Evolutionary conservation across 2,113 vertebrate genomes (phyloP).

Genomic region (Rallus limicola): DNA sequence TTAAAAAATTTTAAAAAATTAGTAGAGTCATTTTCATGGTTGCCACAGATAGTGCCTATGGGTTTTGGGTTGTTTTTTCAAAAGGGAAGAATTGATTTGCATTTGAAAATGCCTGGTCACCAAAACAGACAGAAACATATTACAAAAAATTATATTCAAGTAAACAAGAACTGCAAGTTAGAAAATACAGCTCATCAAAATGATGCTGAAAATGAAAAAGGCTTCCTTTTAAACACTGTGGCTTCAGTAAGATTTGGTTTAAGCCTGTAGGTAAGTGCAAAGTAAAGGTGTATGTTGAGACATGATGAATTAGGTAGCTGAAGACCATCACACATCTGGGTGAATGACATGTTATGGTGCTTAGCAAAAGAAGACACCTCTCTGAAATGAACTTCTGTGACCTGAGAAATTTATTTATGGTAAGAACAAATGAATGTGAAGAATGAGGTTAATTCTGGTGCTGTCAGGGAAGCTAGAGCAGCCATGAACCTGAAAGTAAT

Average conservation of each 20-base stretch:
- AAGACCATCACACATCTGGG: neutral
- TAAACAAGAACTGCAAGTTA: neutral
- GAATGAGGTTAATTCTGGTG: neutral
- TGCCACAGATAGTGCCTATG: neutral
- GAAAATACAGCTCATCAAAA: neutral
- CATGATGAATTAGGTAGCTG: neutral
- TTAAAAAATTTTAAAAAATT: too few species aligned
- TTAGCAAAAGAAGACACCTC: neutral
- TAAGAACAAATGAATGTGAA: neutral
- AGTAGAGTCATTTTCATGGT: neutral
- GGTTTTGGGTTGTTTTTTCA: neutral
- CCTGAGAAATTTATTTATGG: neutral
- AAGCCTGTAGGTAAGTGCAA: neutral
- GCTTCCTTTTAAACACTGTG: neutral
- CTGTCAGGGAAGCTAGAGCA: neutral
- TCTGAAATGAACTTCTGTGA: neutral
- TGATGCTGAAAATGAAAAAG: neutral
- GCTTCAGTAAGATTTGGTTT: neutral
- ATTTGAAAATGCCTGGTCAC: neutral
- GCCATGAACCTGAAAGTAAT: neutral
- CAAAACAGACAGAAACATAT: neutral
- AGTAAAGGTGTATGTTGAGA: neutral
- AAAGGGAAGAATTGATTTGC: neutral
- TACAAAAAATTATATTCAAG: too few species aligned
- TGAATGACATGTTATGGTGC: neutral